Evolutionary conservation across 1,140 invertebrate species (phyloP).

Genomic region (Drosophila murphyi): DNA sequence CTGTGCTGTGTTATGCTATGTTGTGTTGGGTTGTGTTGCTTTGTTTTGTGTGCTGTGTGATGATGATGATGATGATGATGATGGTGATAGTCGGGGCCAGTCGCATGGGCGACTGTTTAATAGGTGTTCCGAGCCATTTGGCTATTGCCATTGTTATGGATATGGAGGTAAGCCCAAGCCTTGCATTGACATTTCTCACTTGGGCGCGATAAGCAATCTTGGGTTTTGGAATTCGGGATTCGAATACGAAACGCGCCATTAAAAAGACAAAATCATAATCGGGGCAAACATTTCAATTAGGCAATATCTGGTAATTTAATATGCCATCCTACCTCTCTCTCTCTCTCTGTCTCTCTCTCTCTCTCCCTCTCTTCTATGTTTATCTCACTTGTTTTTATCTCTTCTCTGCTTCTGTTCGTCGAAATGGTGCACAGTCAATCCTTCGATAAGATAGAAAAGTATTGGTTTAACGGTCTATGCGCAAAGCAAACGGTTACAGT

Average conservation of each 20-base stretch:
- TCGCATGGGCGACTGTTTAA: constrained; percentile 27
- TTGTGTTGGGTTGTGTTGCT: constrained; percentile 42
- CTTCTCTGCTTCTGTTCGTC: too few species aligned
- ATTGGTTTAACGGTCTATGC: background rate
- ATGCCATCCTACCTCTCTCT: constrained; percentile 6
- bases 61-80: constrained; percentile 23
- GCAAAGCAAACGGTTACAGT: background rate
- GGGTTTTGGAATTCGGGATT: background rate
- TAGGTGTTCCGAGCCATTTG: constrained; percentile 26
- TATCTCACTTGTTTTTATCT: too few species aligned
- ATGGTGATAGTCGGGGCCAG: constrained; percentile 9
- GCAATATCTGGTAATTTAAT: constrained; percentile 56
- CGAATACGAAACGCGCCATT: constrained; percentile 28
- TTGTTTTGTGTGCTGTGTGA: constrained; percentile 29
- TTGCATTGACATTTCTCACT: constrained; percentile 58
- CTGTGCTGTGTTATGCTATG: constrained; percentile 20
- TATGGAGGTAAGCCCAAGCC: constrained; percentile 29
- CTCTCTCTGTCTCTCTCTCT: background rate
- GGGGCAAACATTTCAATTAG: constrained; percentile 56
- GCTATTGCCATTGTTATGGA: constrained; percentile 34
- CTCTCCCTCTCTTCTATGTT: too few species aligned
- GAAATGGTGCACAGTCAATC: constrained; percentile 9
- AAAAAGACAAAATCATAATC: constrained; percentile 40
- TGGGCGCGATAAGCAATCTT: constrained; percentile 50
- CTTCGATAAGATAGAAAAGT: background rate